Conservation (phyloP, 2,113 vertebrate genomes). For the Thamnaconus septentrionalis region DNA sequence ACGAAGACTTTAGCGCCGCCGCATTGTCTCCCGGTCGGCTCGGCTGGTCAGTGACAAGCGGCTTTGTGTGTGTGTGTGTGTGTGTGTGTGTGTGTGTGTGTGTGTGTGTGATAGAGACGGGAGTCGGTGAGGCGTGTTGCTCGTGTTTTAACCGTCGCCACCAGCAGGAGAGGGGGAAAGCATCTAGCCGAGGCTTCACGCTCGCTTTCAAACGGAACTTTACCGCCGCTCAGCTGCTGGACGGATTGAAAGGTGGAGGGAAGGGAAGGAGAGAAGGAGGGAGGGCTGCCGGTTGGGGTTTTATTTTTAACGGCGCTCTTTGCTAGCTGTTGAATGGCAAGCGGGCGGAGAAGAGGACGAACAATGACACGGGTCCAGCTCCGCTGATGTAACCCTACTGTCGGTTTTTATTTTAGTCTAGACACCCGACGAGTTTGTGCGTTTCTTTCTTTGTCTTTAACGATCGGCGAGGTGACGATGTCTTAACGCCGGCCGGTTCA, state of each 20-base stretch:
- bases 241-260: too few species aligned
- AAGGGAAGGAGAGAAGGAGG: constrained; percentile 3
- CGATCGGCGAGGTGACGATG: background rate
- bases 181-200: background rate
- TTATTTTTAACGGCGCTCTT: background rate
- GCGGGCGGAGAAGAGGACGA: constrained; percentile 6
- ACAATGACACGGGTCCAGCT: constrained; percentile 34
- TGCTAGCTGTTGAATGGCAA: constrained; percentile 54
- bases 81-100: too few species aligned
- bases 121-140: constrained; percentile 51
- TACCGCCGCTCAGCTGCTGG: too few species aligned
- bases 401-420: too few species aligned
- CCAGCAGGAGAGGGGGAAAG: constrained; percentile 20
- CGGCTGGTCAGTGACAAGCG: constrained; percentile 1
- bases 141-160: constrained; percentile 56
- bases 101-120: constrained; percentile 52
- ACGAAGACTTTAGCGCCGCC: background rate
- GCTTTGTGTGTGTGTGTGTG: background rate
- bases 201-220: too few species aligned
- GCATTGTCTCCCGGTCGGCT: too few species aligned
- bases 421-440: background rate
- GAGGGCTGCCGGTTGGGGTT: constrained; percentile 17
- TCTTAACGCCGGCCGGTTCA: too few species aligned
- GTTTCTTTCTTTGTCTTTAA: background rate
- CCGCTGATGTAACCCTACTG: background rate